These are phyloP conservation scores for Pipistrellus pipistrellus DNA, from an alignment of 2,797 vertebrate genomes.

Conservation along the genomic window DNA sequence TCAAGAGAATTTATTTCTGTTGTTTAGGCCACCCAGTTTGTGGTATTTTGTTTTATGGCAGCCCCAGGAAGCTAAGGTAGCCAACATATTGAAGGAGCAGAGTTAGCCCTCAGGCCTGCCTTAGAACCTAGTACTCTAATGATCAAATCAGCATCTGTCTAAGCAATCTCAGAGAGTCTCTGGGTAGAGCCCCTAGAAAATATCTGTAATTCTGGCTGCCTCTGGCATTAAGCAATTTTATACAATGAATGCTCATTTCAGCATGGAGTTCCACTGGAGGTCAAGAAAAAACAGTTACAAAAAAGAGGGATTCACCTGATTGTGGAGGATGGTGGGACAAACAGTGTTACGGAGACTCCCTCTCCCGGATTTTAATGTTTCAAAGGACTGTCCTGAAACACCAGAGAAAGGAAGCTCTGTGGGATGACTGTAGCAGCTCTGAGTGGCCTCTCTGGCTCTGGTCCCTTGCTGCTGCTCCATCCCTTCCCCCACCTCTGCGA, in stretches of 20 bases:
- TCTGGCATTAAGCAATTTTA: neutral
- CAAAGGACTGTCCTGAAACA: neutral
- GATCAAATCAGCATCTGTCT: neutral
- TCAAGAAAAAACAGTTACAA: neutral
- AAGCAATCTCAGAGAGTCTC: neutral
- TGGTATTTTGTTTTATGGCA: neutral
- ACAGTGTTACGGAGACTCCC: neutral
- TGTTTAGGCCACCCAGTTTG: neutral
- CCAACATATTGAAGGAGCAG: neutral
- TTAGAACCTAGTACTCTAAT: neutral
- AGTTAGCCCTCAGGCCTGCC: neutral
- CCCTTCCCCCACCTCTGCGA: neutral
- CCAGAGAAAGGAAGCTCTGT: neutral
- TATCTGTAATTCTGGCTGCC: neutral
- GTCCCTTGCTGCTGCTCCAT: neutral
- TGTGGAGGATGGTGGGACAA: neutral
- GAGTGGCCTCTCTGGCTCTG: neutral
- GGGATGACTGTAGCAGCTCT: no score
- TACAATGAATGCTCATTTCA: neutral
- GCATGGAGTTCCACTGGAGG: neutral
- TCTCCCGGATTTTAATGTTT: neutral
- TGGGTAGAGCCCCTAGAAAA: neutral
- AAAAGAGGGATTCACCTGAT: neutral
- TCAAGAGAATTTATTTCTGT: neutral
- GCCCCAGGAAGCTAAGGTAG: neutral